Conservation (phyloP, 1,140 invertebrate species). For the Lordiphosa clarofinis region DNA sequence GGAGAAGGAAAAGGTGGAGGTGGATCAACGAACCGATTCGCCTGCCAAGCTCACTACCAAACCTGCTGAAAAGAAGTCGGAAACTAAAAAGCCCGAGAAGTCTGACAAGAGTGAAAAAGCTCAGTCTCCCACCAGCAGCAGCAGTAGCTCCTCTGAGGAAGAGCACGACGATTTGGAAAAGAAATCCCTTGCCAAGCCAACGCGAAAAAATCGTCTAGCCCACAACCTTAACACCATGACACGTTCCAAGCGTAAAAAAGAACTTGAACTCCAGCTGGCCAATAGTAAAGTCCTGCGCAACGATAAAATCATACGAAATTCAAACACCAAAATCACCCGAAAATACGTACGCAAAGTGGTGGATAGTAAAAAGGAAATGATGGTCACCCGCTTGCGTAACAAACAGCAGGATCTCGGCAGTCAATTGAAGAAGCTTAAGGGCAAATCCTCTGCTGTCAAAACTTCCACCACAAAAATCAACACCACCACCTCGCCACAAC, state of each 20-base stretch:
- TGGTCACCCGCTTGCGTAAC: conserved; percentile 50
- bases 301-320: conserved; percentile 75
- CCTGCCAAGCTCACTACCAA: not conserved
- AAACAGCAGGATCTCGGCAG: conserved; percentile 27
- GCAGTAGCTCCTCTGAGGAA: not conserved
- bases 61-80: no score
- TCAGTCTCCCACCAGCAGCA: no score
- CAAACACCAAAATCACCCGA: conserved; percentile 67
- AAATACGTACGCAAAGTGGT: conserved; percentile 69
- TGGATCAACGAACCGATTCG: not conserved
- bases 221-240: conserved; percentile 75
- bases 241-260: conserved; percentile 71
- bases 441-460: not conserved
- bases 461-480: conserved; percentile 1
- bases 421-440: conserved; percentile 34
- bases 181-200: conserved; percentile 13
- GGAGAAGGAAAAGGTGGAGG: conserved; percentile 4
- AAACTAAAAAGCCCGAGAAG: no score
- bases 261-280: conserved; percentile 71
- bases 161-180: not conserved
- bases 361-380: conserved; percentile 62
- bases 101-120: no score
- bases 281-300: conserved; percentile 78
- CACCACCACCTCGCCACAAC: conserved; percentile 40
- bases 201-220: conserved; percentile 40